phyloP scores from a whole-genome alignment of 2,797 vertebrate species.

The Luscinia megarhynchos region DNA sequence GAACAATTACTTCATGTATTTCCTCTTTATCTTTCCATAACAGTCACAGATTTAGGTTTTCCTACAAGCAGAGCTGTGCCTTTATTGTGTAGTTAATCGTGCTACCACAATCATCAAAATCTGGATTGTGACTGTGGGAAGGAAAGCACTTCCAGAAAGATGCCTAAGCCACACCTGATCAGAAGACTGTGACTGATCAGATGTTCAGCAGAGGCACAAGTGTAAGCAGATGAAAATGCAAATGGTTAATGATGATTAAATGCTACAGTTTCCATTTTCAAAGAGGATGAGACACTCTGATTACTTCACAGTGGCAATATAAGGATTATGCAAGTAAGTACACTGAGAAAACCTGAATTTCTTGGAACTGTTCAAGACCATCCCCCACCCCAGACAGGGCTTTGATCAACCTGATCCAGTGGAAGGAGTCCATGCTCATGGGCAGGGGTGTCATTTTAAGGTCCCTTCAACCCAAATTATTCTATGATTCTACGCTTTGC shows the following conservation, averaged over 20 bases:
- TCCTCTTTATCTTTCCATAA: not conserved
- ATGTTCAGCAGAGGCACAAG: not conserved
- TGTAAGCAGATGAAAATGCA: not conserved
- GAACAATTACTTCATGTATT: not conserved
- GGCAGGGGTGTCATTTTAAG: accelerated
- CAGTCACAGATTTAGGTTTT: not conserved
- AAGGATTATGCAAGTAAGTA: not conserved
- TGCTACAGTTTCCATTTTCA: not conserved
- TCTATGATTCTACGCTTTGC: not conserved
- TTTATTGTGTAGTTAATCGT: not conserved
- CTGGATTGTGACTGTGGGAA: not conserved
- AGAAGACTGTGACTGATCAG: not conserved
- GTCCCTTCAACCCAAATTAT: not conserved
- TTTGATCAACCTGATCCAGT: not conserved
- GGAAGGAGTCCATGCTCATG: not conserved
- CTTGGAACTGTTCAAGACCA: not conserved
- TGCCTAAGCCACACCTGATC: not conserved
- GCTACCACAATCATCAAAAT: not conserved
- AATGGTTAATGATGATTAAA: not conserved
- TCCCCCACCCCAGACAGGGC: accelerated
- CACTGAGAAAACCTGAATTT: not conserved
- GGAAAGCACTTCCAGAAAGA: not conserved
- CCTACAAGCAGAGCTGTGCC: not conserved
- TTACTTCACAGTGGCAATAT: not conserved
- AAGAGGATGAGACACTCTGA: not conserved